Conservation (phyloP, 2,888 invertebrate genomes). For the Lepidochrysops patricia region DNA sequence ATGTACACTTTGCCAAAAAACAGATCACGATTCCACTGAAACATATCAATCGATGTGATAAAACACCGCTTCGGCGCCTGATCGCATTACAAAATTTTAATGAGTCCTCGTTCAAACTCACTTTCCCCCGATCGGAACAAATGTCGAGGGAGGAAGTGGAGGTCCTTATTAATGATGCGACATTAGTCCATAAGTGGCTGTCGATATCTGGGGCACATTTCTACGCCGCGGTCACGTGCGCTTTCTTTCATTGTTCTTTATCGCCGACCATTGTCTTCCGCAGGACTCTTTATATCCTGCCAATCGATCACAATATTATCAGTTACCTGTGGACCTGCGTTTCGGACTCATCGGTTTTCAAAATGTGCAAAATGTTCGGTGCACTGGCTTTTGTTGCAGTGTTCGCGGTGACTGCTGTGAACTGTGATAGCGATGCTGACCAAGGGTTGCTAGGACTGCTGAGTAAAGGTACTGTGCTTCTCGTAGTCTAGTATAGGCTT, state of each 20-base stretch:
- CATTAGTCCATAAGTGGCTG: slow-evolving; percentile 54
- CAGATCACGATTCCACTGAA: not conserved
- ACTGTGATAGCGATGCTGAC: slow-evolving; percentile 37
- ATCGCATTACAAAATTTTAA: not conserved
- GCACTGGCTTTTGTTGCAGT: slow-evolving; percentile 49
- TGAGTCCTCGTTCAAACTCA: slow-evolving; percentile 25
- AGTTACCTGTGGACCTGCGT: slow-evolving; percentile 47
- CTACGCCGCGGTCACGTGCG: slow-evolving; percentile 60
- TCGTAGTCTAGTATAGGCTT: not conserved
- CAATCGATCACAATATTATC: slow-evolving; percentile 46
- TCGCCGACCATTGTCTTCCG: slow-evolving; percentile 60
- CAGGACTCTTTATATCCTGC: slow-evolving; percentile 70
- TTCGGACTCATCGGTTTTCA: slow-evolving; percentile 32
- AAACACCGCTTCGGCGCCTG: not conserved
- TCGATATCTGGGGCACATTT: slow-evolving; percentile 59
- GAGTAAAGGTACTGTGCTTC: slow-evolving; percentile 40
- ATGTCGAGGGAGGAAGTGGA: slow-evolving; percentile 39
- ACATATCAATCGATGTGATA: not conserved
- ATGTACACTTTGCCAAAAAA: too few relatives aligned
- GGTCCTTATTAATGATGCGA: slow-evolving; percentile 50
- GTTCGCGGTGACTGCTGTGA: slow-evolving; percentile 46
- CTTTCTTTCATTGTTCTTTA: slow-evolving; percentile 67
- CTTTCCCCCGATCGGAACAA: slow-evolving; percentile 48
- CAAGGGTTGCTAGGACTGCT: slow-evolving; percentile 39
- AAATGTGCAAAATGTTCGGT: slow-evolving; percentile 56